phyloP scores from a whole-genome alignment of 2,888 invertebrate genomes.

The Antheraea yamamai region DNA sequence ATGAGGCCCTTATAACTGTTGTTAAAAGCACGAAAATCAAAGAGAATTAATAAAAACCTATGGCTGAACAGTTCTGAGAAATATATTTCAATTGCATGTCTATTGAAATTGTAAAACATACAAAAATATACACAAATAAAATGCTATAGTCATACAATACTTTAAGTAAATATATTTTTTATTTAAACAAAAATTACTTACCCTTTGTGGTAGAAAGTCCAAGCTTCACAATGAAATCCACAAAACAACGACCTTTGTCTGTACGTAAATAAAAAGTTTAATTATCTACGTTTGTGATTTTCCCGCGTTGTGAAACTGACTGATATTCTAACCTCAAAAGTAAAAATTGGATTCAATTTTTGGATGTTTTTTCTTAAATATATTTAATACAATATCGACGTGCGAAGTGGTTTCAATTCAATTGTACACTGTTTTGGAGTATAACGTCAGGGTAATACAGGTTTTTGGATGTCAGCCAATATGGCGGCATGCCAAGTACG shows the following conservation, averaged over 20 bases:
- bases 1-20: no score
- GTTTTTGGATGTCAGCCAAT: conserved; percentile 66
- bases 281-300: conserved; percentile 22
- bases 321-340: conserved; percentile 28
- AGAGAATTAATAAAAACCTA: background rate
- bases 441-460: conserved; percentile 40
- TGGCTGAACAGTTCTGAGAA: background rate
- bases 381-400: conserved; percentile 42
- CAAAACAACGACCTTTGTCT: conserved; percentile 41
- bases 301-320: conserved; percentile 44
- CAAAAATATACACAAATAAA: background rate
- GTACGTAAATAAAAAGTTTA: conserved; percentile 28
- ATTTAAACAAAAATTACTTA: conserved; percentile 28
- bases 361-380: conserved; percentile 31
- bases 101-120: background rate
- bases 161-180: background rate
- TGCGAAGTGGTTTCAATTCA: conserved; percentile 53
- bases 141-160: background rate
- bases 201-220: conserved; percentile 39
- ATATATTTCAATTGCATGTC: background rate
- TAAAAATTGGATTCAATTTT: conserved; percentile 24
- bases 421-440: conserved; percentile 56
- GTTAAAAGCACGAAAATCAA: no score
- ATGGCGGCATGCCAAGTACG: conserved; percentile 82
- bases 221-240: conserved; percentile 37